These are phyloP conservation scores for Ophion ventricosus DNA, from an alignment of 2,888 invertebrate genomes.

Conservation along the genomic window DNA sequence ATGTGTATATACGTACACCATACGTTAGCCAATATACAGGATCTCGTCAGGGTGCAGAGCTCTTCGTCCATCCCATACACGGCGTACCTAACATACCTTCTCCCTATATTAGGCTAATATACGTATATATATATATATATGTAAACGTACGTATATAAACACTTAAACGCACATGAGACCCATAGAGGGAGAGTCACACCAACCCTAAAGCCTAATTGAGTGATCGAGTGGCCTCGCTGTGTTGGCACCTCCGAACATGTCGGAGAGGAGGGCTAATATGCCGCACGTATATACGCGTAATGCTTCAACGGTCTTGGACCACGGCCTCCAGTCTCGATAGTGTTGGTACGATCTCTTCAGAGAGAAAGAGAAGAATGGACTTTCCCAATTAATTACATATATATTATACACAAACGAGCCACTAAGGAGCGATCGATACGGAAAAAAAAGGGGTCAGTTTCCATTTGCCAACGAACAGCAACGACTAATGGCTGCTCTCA, in stretches of 20 bases:
- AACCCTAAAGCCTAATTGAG: conserved; percentile 80
- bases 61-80: conserved; percentile 60
- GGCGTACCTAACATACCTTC: conserved; percentile 36
- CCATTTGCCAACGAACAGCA: neutral
- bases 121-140: conserved; percentile 32
- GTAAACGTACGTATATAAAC: conserved; percentile 27
- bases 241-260: conserved; percentile 75
- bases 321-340: conserved; percentile 28
- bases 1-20: conserved; percentile 26
- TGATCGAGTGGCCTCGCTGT: conserved; percentile 79
- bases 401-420: neutral
- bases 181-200: conserved; percentile 73
- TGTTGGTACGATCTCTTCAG: neutral
- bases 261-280: conserved; percentile 60
- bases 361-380: neutral
- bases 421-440: neutral
- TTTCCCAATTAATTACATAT: conserved; percentile 11
- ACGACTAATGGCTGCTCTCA: neutral
- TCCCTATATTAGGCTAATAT: conserved; percentile 37
- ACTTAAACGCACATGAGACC: conserved; percentile 48
- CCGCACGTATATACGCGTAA: conserved; percentile 9
- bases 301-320: conserved; percentile 20
- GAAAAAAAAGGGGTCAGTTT: conserved; percentile 6
- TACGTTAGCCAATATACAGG: conserved; percentile 46
- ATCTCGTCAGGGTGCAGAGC: conserved; percentile 44